phyloP scores from a whole-genome alignment of 2,888 invertebrate species.

The Drosophila percnosoma region DNA sequence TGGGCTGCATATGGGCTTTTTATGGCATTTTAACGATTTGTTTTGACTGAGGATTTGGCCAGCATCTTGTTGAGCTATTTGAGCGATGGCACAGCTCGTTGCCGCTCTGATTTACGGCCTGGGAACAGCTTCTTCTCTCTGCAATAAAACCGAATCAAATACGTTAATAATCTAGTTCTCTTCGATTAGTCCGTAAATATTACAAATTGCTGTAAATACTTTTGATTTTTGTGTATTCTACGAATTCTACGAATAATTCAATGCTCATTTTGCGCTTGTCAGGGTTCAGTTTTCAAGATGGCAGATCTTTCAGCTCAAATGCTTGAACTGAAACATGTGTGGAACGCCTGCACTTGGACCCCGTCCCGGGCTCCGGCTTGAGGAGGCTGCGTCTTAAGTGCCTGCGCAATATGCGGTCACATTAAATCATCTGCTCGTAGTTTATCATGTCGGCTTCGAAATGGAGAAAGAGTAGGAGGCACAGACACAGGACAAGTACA shows the following conservation, averaged over 20 bases:
- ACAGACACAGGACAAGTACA: conserved; percentile 56
- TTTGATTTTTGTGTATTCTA: conserved; percentile 3
- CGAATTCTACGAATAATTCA: conserved; percentile 18
- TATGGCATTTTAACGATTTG: conserved; percentile 83
- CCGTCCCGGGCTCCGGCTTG: conserved; percentile 25
- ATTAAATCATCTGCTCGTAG: conserved; percentile 80
- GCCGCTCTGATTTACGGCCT: conserved; percentile 42
- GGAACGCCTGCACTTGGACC: conserved; percentile 51
- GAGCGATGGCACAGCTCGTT: conserved; percentile 54
- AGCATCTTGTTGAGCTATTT: conserved; percentile 52
- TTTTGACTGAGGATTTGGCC: conserved; percentile 76
- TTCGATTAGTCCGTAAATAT: conserved; percentile 9
- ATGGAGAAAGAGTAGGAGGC: conserved; percentile 41
- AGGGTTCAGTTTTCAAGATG: conserved; percentile 71
- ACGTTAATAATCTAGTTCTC: conserved; percentile 25
- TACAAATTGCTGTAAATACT: conserved; percentile 3
- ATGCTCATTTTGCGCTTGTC: conserved; percentile 15
- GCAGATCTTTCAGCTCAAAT: conserved; percentile 37
- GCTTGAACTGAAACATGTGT: conserved; percentile 74
- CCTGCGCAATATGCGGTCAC: conserved; percentile 71
- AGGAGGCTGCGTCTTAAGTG: conserved; percentile 58
- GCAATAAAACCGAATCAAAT: conserved; percentile 42
- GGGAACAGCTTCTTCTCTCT: conserved; percentile 26
- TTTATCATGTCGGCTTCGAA: conserved; percentile 63
- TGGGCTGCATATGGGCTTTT: conserved; percentile 72